Evolutionary conservation across 1,140 invertebrate species (phyloP).

Genomic region (Argopecten irradians): DNA sequence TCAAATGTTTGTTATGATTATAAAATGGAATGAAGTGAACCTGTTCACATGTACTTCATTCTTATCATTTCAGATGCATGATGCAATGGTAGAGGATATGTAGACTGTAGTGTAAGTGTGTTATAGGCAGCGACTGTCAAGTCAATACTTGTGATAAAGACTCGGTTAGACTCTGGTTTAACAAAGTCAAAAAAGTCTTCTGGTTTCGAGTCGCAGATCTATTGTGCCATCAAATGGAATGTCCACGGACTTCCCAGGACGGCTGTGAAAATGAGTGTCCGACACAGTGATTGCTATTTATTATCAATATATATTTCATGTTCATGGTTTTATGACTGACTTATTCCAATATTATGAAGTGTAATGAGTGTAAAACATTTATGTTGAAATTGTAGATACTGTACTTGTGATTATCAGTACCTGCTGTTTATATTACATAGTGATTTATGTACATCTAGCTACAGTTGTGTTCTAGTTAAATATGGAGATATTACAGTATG

Average conservation of each 20-base stretch:
- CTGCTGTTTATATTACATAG: not conserved
- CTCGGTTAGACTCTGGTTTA: no score
- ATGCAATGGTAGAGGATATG: not conserved
- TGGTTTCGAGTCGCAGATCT: not conserved
- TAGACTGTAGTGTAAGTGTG: not conserved
- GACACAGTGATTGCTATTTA: not conserved
- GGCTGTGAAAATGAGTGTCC: not conserved
- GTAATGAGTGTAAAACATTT: not conserved
- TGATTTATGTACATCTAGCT: not conserved
- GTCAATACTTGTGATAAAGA: not conserved
- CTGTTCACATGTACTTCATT: not conserved
- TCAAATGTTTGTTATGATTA: no score
- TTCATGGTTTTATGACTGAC: not conserved
- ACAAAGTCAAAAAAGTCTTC: not conserved
- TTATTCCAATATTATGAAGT: slow-evolving; percentile 10
- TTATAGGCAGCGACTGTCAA: not conserved
- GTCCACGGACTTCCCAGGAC: not conserved
- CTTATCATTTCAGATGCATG: slow-evolving; percentile 20
- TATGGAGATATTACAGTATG: no score
- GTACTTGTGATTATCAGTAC: not conserved
- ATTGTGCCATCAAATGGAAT: slow-evolving; percentile 8
- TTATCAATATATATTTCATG: not conserved
- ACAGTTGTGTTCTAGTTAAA: not conserved
- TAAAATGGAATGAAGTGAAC: not conserved
- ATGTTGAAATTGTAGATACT: not conserved